These are phyloP conservation scores for Caenorhabditis briggsae DNA, from an alignment of 1,140 invertebrate species.

Conservation along the genomic window DNA sequence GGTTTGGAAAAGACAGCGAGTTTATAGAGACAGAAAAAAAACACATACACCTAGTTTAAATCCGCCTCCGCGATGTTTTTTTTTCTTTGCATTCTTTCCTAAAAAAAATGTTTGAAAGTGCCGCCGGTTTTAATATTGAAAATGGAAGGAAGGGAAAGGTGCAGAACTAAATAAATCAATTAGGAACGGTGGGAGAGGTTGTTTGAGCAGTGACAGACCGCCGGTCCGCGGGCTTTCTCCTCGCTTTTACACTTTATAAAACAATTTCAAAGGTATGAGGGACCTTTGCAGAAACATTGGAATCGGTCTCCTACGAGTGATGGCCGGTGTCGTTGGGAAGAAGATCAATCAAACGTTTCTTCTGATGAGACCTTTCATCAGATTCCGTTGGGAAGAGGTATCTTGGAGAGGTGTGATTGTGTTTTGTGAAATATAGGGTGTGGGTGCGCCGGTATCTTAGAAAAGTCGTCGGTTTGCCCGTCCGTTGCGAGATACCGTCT, in stretches of 20 bases:
- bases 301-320: constrained; percentile 78
- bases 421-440: neutral
- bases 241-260: constrained; percentile 60
- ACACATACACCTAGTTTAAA: neutral
- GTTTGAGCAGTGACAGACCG: constrained; percentile 32
- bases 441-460: neutral
- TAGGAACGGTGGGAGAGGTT: neutral
- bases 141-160: neutral
- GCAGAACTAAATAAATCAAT: constrained; percentile 33
- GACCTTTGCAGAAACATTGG: constrained; percentile 73
- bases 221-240: constrained; percentile 44
- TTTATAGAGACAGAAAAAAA: constrained; percentile 4
- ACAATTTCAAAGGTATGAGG: neutral
- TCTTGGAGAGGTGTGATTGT: neutral
- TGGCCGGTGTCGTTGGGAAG: constrained; percentile 78
- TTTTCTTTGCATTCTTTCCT: constrained; percentile 79
- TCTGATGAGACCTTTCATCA: constrained; percentile 89
- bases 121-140: constrained; percentile 80
- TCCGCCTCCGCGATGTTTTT: constrained; percentile 13
- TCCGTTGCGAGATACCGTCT: neutral
- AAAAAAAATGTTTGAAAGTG: constrained; percentile 89
- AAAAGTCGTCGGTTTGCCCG: neutral
- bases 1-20: neutral
- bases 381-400: constrained; percentile 89
- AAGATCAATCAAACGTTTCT: constrained; percentile 90